Conservation (phyloP, 2,888 invertebrate species). For the Caenorhabditis japonica region DNA sequence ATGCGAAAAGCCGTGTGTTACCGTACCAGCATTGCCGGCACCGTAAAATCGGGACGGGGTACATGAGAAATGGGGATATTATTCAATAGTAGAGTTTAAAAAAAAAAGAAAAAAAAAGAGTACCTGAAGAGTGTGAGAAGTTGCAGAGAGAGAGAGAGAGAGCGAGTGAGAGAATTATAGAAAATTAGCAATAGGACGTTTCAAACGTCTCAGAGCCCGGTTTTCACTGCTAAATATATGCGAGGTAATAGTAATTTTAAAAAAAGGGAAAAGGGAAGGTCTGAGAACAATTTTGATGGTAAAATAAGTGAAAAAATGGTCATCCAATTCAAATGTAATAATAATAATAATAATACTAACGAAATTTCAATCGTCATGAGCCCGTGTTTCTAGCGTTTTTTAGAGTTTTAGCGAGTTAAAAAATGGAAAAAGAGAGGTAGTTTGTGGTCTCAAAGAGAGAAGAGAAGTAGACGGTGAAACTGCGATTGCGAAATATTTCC, state of each 20-base stretch:
- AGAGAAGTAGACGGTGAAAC: constrained; percentile 21
- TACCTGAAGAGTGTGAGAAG: constrained; percentile 49
- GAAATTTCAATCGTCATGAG: constrained; percentile 30
- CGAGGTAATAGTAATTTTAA: too few relatives aligned
- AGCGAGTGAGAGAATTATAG: constrained; percentile 7
- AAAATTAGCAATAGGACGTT: too few relatives aligned
- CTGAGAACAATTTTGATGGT: constrained; percentile 15
- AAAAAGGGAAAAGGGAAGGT: constrained; percentile 5
- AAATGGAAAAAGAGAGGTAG: constrained; percentile 5
- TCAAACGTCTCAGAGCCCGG: too few relatives aligned
- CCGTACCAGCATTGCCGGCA: constrained; percentile 45
- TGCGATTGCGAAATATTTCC: too few relatives aligned
- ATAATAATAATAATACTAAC: too few relatives aligned
- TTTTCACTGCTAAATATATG: too few relatives aligned
- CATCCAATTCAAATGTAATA: background rate
- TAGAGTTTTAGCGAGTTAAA: constrained; percentile 14
- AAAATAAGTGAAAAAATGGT: constrained; percentile 33
- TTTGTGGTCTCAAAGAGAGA: constrained; percentile 3
- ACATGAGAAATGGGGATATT: constrained; percentile 4
- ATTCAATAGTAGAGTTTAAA: constrained; percentile 1
- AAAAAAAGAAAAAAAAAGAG: constrained; percentile 10
- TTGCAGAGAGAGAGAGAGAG: constrained; percentile 14
- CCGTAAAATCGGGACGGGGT: constrained; percentile 46
- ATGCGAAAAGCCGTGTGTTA: constrained; percentile 39
- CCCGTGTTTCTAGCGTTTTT: constrained; percentile 47